Base-by-base conservation (phyloP, 2,888 invertebrate species). In the Drosophila phalerata region DNA sequence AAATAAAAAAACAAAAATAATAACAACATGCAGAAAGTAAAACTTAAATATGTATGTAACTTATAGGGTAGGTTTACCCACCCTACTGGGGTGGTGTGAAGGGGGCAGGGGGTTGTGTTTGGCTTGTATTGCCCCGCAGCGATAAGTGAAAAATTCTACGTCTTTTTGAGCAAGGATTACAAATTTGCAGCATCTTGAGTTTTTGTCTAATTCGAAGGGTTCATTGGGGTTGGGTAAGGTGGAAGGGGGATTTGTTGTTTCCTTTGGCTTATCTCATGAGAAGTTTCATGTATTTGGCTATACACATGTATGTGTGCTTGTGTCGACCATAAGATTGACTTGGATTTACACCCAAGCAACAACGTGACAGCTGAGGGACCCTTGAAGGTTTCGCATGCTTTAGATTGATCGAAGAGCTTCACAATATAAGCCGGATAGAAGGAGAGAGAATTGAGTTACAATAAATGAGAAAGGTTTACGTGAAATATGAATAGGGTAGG, bases 401-500 rank as follows among this genome's bases (percentile, higher is more conserved):
- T 48, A 80, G 83, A 81, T 83, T 83, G 87, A 83, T 83, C 77
- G 87, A 87, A 83, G 85, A 78, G 85, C 85, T 87, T 84, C 73
- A 61, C 84, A 63, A 43, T 77, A 47, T 85, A 81, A 81, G 83
- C 30, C 22, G n/a, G 32, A 55, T 15, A 25, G 22, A 13, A 17
- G 30, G 3, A 11, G 8, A 30, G 42, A 43, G 61, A 51, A 64
- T 77, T 74, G 67, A 66, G 82, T 81, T 73, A 73, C 86, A 86
- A 70, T 82, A 68, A 49, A 70, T 67, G 62, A 82, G 58, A 69
- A 72, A 67, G 83, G 85, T 77, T 72, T 77, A 69, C 69, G 55
- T 82, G 88, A 82, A 87, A 83, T 82, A 79, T 83, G 88, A 83
- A 87, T 87, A 87, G 88, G 83, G 88, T 82, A 87, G 87, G 87